phyloP scores from a whole-genome alignment of 2,888 invertebrate species.

The Catotricha subobsoleta region DNA sequence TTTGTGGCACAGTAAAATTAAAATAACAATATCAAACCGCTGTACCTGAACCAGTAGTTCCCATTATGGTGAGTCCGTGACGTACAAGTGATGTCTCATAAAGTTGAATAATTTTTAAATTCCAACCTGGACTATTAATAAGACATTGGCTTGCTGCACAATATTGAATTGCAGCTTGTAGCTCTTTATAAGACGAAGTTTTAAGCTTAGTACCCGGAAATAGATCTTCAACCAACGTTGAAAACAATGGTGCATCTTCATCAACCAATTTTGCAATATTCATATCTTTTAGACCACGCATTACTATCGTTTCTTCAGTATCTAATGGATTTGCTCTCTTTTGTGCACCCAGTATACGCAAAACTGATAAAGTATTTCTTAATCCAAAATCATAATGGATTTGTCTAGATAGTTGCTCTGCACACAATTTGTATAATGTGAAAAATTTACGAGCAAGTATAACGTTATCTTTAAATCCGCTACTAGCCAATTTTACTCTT shows the following conservation, averaged over 20 bases:
- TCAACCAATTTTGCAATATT: slow-evolving; percentile 93
- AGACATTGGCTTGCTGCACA: slow-evolving; percentile 67
- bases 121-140: slow-evolving; percentile 88
- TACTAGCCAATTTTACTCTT: slow-evolving; percentile 85
- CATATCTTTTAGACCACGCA: slow-evolving; percentile 95
- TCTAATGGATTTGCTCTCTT: slow-evolving; percentile 84
- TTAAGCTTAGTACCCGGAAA: slow-evolving; percentile 61
- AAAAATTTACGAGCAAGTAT: slow-evolving; percentile 90
- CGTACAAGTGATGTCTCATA: slow-evolving; percentile 90
- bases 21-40: slow-evolving; percentile 59
- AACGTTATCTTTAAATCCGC: slow-evolving; percentile 90
- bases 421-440: slow-evolving; percentile 89
- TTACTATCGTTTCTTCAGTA: slow-evolving; percentile 87
- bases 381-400: slow-evolving; percentile 93
- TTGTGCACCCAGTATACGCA: slow-evolving; percentile 79
- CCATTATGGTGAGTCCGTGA: slow-evolving; percentile 91
- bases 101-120: slow-evolving; percentile 83
- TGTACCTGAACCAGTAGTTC: slow-evolving; percentile 90
- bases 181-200: slow-evolving; percentile 59
- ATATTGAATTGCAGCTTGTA: slow-evolving; percentile 72
- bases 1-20: too few relatives aligned
- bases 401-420: slow-evolving; percentile 94
- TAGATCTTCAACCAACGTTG: slow-evolving; percentile 84
- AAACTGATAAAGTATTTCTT: slow-evolving; percentile 84
- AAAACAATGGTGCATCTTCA: slow-evolving; percentile 94